These are phyloP conservation scores for Rhabdomys pumilio DNA, from an alignment of 2,797 vertebrate genomes.

Conservation along the genomic window DNA sequence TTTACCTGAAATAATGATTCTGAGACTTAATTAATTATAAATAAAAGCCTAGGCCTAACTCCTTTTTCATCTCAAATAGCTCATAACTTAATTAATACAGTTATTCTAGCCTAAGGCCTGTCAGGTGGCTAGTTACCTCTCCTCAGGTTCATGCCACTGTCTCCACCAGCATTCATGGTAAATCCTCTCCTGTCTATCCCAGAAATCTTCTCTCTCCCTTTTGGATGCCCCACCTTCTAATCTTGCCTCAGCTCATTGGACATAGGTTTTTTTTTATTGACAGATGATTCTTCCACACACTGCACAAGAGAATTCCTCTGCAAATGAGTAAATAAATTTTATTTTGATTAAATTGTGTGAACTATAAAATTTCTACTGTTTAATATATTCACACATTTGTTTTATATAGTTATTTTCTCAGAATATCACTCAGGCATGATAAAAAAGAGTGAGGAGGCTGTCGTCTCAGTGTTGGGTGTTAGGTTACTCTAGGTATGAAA, in stretches of 20 bases:
- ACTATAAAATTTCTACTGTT: neutral
- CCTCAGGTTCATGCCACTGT: neutral
- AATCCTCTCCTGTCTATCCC: neutral
- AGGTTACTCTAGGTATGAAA: neutral
- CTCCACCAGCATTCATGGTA: neutral
- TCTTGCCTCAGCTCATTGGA: neutral
- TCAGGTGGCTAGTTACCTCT: neutral
- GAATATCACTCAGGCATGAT: slow-evolving; percentile 20
- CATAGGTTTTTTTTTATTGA: neutral
- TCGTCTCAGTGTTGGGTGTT: too few species aligned
- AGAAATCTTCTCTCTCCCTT: neutral
- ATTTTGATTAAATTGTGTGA: slow-evolving; percentile 55
- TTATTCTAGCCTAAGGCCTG: neutral
- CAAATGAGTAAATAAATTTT: neutral
- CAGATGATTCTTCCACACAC: neutral
- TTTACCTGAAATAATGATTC: neutral
- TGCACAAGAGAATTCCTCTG: neutral
- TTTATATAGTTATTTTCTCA: slow-evolving; percentile 48
- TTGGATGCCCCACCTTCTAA: neutral
- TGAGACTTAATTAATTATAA: neutral
- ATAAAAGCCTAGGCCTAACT: neutral
- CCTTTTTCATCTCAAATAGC: neutral
- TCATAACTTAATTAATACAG: neutral
- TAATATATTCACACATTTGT: neutral
- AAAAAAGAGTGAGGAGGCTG: neutral